Conservation (phyloP, 2,888 invertebrate species). For the Coelopa pilipes region DNA sequence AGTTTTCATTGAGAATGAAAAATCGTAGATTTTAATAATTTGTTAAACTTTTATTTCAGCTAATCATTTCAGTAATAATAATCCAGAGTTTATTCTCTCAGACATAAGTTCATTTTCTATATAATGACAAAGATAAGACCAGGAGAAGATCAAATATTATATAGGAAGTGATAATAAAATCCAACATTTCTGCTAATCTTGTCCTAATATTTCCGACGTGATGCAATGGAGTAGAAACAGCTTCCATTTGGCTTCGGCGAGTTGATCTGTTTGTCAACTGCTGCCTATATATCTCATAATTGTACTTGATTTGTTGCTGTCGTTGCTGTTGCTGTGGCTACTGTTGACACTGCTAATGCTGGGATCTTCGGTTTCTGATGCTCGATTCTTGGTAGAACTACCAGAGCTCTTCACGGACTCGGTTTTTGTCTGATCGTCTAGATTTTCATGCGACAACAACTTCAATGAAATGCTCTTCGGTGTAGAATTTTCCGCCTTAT, state of each 20-base stretch:
- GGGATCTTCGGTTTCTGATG: neutral
- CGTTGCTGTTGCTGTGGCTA: neutral
- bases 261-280: neutral
- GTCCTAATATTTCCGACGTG: slow-evolving; percentile 20
- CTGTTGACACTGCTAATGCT: neutral
- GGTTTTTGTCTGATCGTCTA: neutral
- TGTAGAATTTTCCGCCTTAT: slow-evolving; percentile 10
- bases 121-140: too few species aligned
- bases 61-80: too few species aligned
- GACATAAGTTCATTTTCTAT: too few species aligned
- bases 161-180: neutral
- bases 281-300: neutral
- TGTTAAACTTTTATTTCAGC: too few species aligned
- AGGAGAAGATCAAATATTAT: too few species aligned
- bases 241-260: neutral
- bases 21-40: too few species aligned
- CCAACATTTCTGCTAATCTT: neutral
- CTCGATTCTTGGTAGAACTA: neutral
- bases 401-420: too few species aligned
- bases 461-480: neutral
- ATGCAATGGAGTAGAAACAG: slow-evolving; percentile 25
- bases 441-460: neutral
- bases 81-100: too few species aligned
- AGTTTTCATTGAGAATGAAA: too few species aligned
- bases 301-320: slow-evolving; percentile 5